Conservation (phyloP, 2,113 vertebrate genomes). For the Trematocara zebra region DNA sequence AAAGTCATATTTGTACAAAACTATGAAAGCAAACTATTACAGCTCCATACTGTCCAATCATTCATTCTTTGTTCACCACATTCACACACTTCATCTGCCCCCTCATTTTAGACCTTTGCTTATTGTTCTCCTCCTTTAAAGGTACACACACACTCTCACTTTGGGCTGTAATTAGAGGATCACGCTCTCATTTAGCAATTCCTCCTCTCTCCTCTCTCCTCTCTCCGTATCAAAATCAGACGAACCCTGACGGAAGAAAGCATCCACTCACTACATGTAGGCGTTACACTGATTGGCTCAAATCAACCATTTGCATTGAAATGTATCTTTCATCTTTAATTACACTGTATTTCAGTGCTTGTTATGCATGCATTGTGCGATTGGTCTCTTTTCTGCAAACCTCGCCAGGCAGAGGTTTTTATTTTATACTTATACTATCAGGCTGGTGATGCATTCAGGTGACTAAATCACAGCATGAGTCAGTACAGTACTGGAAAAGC, state of each 20-base stretch:
- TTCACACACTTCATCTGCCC: not conserved
- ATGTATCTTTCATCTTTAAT: not conserved
- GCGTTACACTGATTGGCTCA: not conserved
- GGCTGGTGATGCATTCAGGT: not conserved
- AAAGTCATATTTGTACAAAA: not conserved
- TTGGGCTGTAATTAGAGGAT: not conserved
- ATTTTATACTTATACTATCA: not conserved
- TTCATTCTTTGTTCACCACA: not conserved
- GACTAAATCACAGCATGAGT: not conserved
- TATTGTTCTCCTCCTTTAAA: not conserved
- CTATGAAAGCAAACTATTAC: not conserved
- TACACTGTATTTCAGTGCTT: not conserved
- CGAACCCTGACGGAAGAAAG: not conserved
- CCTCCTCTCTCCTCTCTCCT: not conserved
- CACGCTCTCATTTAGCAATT: not conserved
- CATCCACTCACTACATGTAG: not conserved
- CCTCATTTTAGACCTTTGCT: not conserved
- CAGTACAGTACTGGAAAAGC: not conserved
- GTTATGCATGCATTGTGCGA: not conserved
- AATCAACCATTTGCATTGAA: not conserved
- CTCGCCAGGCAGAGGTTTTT: no score
- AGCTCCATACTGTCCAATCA: not conserved
- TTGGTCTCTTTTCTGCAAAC: not conserved
- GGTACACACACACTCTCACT: not conserved
- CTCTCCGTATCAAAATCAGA: not conserved